Conservation (phyloP, 1,140 invertebrate genomes). For the Chrysomallon squamiferum region DNA sequence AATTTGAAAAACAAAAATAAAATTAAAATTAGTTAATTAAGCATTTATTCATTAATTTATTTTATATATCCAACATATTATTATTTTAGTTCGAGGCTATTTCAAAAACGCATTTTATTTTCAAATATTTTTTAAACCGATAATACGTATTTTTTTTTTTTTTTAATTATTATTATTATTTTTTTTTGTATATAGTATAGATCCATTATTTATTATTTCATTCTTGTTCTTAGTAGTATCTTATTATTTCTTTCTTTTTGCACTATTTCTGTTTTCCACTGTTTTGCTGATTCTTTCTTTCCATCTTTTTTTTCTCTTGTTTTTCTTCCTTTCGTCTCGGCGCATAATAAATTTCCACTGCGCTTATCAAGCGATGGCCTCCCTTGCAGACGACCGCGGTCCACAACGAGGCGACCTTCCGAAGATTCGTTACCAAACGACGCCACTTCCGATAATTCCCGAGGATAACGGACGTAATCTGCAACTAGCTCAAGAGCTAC, state of each 20-base stretch:
- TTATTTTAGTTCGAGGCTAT: too few species aligned
- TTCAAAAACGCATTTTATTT: too few species aligned
- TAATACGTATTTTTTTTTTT: too few species aligned
- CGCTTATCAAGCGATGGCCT: slow-evolving; percentile 14
- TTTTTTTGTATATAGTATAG: too few species aligned
- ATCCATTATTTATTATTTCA: neutral
- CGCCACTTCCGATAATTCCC: slow-evolving; percentile 47
- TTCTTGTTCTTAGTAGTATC: neutral
- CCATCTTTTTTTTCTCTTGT: slow-evolving; percentile 12
- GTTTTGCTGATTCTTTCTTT: neutral
- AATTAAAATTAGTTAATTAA: too few species aligned
- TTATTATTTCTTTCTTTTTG: slow-evolving; percentile 1
- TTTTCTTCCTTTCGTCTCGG: neutral
- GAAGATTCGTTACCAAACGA: slow-evolving; percentile 43
- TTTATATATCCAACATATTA: too few species aligned
- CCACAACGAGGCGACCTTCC: slow-evolving; percentile 46
- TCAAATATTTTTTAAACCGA: too few species aligned
- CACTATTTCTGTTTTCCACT: too few species aligned
- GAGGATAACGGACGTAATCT: slow-evolving; percentile 29
- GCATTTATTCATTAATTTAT: too few species aligned
- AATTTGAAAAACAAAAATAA: too few species aligned
- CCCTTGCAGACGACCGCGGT: slow-evolving; percentile 15
- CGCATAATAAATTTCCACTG: slow-evolving; percentile 9
- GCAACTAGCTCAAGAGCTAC: slow-evolving; percentile 46
- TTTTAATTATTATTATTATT: slow-evolving; percentile 8